Evolutionary conservation across 2,797 vertebrate species (phyloP), one percentile per base, ranked within the genome.

Genomic region (Microctenopoma lineatum): DNA sequence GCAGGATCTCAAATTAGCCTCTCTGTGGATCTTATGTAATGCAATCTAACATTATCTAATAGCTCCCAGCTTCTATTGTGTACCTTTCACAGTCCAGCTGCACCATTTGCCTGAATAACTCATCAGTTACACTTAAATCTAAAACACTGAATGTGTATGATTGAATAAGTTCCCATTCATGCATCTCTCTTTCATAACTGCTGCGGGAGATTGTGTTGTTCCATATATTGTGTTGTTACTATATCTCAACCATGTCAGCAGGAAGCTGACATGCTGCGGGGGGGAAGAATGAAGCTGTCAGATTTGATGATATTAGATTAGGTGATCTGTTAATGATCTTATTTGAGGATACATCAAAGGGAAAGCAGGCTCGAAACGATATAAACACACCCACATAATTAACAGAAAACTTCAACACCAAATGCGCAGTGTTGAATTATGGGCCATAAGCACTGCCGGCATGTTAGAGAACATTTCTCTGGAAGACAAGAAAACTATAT

Each of bases 281-380:
- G 53, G 59, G 50, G 78, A 26, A 55, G 50, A 73, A 69, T 12
- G 39, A 68, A 27, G 64, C 73, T 74, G 83, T 78, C 52, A 76
- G 65, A 83, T 71, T 60, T 65, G 57, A 84, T 81, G 70, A 66
- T 53, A 83, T 88, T 79, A 84, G 75, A 84, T 83, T 60, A 80
- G 67, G 79, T 80, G 69, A 66, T 84, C 76, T 64, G 77, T 83
- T 72, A 84, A 84, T 72, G 68, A 83, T 83, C 63, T 77, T 67
- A 73, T 79, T 54, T 71, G 66, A 58, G 66, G 71, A 85, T 66
- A 67, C 56, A 80, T 85, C 56, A 81, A 82, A 81, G 69, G 46
- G 74, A 75, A 70, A 74, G 32, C n/a, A 61, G 52, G 70, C 70
- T 80, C 52, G 81, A 66, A 80, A 34, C 7, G 9, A 56, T 70